A percentile compares a stretch with the other conserved stretches of the same genome.
These are phyloP conservation scores for Myoxocephalus aenaeus DNA, from an alignment of 2,797 vertebrate genomes.

Conservation along the genomic window DNA sequence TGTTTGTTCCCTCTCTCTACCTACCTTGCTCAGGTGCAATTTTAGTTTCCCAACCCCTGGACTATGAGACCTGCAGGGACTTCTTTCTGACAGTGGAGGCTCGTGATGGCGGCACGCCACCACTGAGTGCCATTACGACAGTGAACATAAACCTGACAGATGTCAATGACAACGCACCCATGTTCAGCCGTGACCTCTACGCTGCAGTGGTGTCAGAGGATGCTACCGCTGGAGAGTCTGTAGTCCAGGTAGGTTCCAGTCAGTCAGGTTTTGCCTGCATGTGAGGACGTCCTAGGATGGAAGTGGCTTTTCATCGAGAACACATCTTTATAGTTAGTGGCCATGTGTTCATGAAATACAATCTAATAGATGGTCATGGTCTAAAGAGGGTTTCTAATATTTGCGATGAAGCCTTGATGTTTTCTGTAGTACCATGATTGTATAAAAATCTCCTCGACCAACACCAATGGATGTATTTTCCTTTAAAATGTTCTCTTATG, in stretches of 20 bases:
- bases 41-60: constrained; percentile 88
- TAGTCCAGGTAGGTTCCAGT: constrained; percentile 84
- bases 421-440: not conserved
- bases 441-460: not conserved
- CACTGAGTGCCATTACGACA: constrained; percentile 91
- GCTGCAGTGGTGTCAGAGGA: constrained; percentile 93
- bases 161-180: constrained; percentile 94
- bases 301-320: not conserved
- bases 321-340: not conserved
- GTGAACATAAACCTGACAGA: constrained; percentile 94
- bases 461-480: not conserved
- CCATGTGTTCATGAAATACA: not conserved
- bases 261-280: not conserved
- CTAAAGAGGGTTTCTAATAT: not conserved
- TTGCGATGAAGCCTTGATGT: not conserved
- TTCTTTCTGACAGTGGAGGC: constrained; percentile 96
- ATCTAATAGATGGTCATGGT: not conserved
- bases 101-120: constrained; percentile 91
- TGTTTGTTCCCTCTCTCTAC: not conserved
- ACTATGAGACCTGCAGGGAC: constrained; percentile 93
- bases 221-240: constrained; percentile 87
- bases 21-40: constrained; percentile 85
- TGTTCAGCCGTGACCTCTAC: constrained; percentile 91
- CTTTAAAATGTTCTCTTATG: not conserved
- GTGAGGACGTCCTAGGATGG: not conserved